These are phyloP conservation scores for Watersipora subatra DNA, from an alignment of 1,140 invertebrate genomes.

Conservation along the genomic window DNA sequence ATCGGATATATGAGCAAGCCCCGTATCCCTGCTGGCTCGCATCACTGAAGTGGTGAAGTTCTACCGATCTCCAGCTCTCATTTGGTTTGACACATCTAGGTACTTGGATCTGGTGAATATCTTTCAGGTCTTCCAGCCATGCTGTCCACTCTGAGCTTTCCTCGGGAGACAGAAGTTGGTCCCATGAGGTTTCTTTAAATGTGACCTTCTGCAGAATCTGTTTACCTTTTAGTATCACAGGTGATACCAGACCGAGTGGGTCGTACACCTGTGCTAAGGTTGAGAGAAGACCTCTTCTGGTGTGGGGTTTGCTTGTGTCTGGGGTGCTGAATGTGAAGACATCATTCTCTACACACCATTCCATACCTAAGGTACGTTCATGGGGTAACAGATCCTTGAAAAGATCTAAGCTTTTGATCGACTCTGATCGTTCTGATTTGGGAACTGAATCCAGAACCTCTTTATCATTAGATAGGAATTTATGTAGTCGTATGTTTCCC, in stretches of 20 bases:
- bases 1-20: conserved; percentile 7
- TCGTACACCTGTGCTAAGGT: not conserved
- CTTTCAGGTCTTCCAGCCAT: not conserved
- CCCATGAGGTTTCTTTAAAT: not conserved
- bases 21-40: conserved; percentile 10
- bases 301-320: not conserved
- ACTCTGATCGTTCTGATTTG: not conserved
- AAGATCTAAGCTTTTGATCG: not conserved
- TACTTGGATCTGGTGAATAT: not conserved
- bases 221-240: not conserved
- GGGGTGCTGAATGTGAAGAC: not conserved
- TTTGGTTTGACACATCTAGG: no score
- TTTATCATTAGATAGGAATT: not conserved
- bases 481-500: not conserved
- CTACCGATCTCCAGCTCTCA: no score
- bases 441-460: not conserved
- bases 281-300: not conserved
- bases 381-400: not conserved
- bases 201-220: conserved; percentile 2
- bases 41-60: conserved; percentile 12
- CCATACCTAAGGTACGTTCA: not conserved
- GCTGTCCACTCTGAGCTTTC: not conserved
- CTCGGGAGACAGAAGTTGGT: not conserved
- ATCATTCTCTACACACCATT: conserved; percentile 1
- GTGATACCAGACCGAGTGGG: not conserved